These are phyloP conservation scores for Triplophysa yarkandensis DNA, from an alignment of 2,797 vertebrate genomes.

Conservation along the genomic window DNA sequence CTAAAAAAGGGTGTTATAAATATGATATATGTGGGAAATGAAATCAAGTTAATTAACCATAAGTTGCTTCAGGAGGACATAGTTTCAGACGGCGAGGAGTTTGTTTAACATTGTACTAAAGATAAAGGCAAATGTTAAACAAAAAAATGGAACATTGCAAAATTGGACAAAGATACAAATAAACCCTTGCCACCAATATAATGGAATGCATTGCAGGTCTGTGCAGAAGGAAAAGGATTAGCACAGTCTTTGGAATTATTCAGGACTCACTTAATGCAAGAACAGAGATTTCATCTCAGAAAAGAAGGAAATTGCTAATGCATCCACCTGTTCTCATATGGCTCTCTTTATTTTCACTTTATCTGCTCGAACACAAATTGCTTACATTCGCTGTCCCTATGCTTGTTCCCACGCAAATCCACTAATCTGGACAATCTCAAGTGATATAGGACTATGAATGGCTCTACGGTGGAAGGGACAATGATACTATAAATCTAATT, in stretches of 20 bases:
- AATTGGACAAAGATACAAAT: not conserved
- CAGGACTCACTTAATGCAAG: not conserved
- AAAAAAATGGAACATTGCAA: too few relatives aligned
- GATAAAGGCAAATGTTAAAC: too few relatives aligned
- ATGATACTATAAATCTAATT: constrained; percentile 12
- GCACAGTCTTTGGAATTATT: not conserved
- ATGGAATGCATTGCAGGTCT: not conserved
- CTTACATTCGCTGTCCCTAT: constrained; percentile 7
- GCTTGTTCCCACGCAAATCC: not conserved
- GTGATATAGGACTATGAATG: constrained; percentile 4
- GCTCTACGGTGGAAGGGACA: not conserved
- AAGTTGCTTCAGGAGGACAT: not conserved
- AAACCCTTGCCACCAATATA: not conserved
- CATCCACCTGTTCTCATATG: not conserved
- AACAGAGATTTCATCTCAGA: not conserved
- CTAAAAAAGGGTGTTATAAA: not conserved
- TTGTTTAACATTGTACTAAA: too few relatives aligned
- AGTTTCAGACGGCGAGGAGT: not conserved
- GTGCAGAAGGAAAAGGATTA: not conserved
- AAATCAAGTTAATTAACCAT: not conserved
- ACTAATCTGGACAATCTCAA: not conserved
- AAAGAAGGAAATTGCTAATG: not conserved
- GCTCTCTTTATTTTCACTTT: not conserved
- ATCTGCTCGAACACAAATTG: constrained; percentile 11
- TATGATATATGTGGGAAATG: not conserved